Base-by-base conservation (phyloP, 2,113 vertebrate species). In the Poecile atricapillus region DNA sequence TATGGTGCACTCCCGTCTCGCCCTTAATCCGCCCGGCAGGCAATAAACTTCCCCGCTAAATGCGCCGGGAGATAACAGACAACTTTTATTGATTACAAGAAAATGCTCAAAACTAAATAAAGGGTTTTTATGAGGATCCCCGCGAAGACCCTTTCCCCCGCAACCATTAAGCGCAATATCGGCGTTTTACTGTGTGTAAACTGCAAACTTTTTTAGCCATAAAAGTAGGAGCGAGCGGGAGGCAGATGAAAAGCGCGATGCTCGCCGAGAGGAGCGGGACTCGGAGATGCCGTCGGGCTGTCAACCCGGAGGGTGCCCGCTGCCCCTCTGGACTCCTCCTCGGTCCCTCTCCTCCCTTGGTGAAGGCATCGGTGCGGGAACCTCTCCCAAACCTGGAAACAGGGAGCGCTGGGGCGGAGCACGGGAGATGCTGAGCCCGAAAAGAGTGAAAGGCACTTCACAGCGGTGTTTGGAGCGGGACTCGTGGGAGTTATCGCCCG, bases 1-100 rank as follows among this genome's bases (percentile, higher is more conserved):
- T 98, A 98, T 97, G 98, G 98, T 96, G 95, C 97, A 97, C 96
- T 71, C 50, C 80, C 52, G 95, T 92, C 96, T 97, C 94, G 85
- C 80, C 77, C 95, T 68, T 96, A 96, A 97, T 96, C 97, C 62
- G n/a, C 35, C 62, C 74, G 64, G 91, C 94, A 88, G 97, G 95
- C 96, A 95, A 95, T 96, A 96, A 98, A 97, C 92, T 64, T 82
- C 94, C 62, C 84, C 53, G 80, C 95, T 95, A 97, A 97, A 97
- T 95, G 96, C 91, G 84, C 93, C 43, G 80, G 87, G 93, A 96
- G 96, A 97, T 96, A 97, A 92, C 95, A 67, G 71, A 44, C 83
- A 93, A 94, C 91, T 94, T 97, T 97, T 97, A 98, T 97, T 96
- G 97, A 97, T 95, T 89, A 89, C 92, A 50, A 85, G 96, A 94